phyloP scores from a whole-genome alignment of 2,888 invertebrate genomes.

The Sisyra nigra region DNA sequence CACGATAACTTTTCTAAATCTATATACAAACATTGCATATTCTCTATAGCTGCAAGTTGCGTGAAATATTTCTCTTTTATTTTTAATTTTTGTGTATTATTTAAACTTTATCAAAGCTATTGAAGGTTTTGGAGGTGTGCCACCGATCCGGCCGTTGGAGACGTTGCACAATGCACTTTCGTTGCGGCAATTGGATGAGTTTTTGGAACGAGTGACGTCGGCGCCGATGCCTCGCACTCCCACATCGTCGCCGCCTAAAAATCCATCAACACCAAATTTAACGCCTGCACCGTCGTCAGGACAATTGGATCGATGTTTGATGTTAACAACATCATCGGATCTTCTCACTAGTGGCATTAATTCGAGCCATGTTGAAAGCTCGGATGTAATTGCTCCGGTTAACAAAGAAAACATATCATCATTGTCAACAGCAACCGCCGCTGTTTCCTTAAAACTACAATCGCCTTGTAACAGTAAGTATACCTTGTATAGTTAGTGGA shows the following conservation, averaged over 20 bases:
- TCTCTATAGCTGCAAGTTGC: too few relatives aligned
- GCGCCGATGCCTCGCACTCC: conserved; percentile 58
- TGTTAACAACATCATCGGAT: conserved; percentile 13
- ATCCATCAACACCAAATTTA: conserved; percentile 29
- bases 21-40: background rate
- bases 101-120: conserved; percentile 35
- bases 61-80: too few relatives aligned
- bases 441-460: conserved; percentile 25
- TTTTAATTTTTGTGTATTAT: background rate
- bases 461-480: conserved; percentile 34
- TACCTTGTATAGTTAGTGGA: too few relatives aligned
- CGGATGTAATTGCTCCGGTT: background rate
- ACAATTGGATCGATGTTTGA: background rate
- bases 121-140: conserved; percentile 82
- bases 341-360: conserved; percentile 10
- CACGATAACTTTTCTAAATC: conserved; percentile 1
- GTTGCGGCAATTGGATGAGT: conserved; percentile 75
- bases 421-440: conserved; percentile 7
- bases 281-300: conserved; percentile 18
- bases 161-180: conserved; percentile 95
- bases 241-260: conserved; percentile 51
- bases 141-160: conserved; percentile 90
- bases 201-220: conserved; percentile 72
- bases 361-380: conserved; percentile 4
- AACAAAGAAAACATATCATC: background rate